Evolutionary conservation across 2,797 vertebrate species (phyloP).

Genomic region (Potorous gilbertii): DNA sequence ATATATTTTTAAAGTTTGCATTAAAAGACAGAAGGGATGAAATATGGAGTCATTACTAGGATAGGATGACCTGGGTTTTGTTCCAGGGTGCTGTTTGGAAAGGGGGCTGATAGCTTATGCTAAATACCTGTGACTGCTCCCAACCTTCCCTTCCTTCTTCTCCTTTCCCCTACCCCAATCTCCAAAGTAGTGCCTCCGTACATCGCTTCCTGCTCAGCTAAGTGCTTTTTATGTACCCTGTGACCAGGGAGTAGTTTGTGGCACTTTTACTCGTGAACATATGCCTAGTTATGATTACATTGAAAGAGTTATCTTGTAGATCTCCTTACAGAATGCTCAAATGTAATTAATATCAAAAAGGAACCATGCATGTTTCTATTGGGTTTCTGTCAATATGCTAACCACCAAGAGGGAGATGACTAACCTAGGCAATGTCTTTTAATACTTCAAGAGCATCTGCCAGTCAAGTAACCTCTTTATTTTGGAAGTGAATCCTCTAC

Average conservation of each 20-base stretch:
- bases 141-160: not conserved
- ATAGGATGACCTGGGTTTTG: not conserved
- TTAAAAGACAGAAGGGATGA: not conserved
- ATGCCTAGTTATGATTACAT: not conserved
- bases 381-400: not conserved
- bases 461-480: not conserved
- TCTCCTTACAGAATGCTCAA: not conserved
- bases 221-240: not conserved
- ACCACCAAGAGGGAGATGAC: not conserved
- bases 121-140: not conserved
- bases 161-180: not conserved
- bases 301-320: not conserved
- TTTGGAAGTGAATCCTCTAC: slow-evolving; percentile 1
- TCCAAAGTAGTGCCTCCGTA: not conserved
- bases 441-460: not conserved
- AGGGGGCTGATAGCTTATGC: not conserved
- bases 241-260: not conserved
- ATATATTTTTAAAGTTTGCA: not conserved
- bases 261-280: not conserved
- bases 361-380: not conserved
- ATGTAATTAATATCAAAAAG: not conserved
- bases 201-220: not conserved
- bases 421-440: not conserved
- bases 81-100: not conserved
- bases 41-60: not conserved